phyloP scores from a whole-genome alignment of 2,113 vertebrate species.

The Girardinichthys multiradiatus region DNA sequence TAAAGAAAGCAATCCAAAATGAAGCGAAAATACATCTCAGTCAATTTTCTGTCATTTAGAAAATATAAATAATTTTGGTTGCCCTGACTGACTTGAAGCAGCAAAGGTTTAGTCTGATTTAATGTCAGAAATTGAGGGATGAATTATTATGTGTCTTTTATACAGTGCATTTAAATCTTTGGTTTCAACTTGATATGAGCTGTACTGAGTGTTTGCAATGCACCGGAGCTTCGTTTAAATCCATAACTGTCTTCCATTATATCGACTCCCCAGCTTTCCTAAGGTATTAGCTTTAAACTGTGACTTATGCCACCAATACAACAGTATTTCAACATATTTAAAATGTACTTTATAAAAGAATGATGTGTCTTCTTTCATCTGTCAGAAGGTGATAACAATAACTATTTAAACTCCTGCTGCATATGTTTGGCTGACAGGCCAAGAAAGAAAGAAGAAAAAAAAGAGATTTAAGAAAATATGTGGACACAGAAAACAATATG shows the following conservation, averaged over 20 bases:
- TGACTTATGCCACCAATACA: constrained; percentile 29
- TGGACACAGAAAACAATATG: constrained; percentile 58
- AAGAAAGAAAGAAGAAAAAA: constrained; percentile 34
- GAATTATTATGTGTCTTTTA: neutral
- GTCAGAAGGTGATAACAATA: constrained; percentile 33
- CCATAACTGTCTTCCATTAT: constrained; percentile 1
- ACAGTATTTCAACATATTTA: constrained; percentile 41
- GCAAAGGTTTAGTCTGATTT: neutral
- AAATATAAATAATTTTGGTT: neutral
- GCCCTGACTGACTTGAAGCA: neutral
- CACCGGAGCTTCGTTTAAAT: constrained; percentile 22
- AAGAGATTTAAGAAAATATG: constrained; percentile 50
- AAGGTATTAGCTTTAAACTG: constrained; percentile 42
- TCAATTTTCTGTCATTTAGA: neutral
- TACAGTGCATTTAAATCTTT: neutral
- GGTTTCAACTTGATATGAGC: constrained; percentile 3
- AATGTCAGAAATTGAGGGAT: neutral
- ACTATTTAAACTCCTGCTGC: constrained; percentile 29
- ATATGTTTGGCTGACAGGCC: constrained; percentile 43
- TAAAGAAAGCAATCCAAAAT: too few relatives aligned
- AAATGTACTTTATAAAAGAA: constrained; percentile 43
- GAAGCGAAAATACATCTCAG: too few relatives aligned
- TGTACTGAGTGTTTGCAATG: constrained; percentile 36
- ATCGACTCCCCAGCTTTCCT: constrained; percentile 9
- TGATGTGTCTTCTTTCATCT: constrained; percentile 42